Conservation (phyloP, 2,113 vertebrate genomes). For the Choloepus hoffmanni region DNA sequence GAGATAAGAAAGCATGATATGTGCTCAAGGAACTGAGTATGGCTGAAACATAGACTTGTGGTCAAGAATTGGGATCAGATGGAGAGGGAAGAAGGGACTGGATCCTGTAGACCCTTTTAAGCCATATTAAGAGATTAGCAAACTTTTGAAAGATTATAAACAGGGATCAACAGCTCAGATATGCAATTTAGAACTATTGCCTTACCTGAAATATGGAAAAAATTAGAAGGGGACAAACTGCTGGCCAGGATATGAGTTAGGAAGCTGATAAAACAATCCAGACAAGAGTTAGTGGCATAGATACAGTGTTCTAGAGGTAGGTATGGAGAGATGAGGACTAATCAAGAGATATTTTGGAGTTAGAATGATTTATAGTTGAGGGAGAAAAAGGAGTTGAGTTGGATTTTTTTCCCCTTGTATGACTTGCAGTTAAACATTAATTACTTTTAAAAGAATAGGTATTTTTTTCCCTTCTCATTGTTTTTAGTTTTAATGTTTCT, state of each 20-base stretch:
- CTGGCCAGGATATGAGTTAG: neutral
- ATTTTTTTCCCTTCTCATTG: neutral
- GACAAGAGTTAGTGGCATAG: neutral
- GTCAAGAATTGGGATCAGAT: neutral
- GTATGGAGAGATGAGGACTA: neutral
- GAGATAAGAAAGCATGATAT: neutral
- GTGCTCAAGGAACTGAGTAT: neutral
- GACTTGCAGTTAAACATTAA: neutral
- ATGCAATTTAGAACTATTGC: neutral
- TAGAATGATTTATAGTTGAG: conserved; percentile 8
- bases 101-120: neutral
- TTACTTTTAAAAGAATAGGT: neutral
- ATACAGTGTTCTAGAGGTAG: neutral
- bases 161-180: neutral
- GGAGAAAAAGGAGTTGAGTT: neutral
- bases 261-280: neutral
- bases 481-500: conserved; percentile 19
- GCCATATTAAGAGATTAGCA: neutral
- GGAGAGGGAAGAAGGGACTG: neutral
- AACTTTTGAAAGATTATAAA: neutral
- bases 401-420: neutral
- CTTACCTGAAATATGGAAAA: neutral
- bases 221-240: neutral
- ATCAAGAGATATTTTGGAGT: neutral
- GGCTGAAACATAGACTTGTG: neutral